Evolutionary conservation across 2,113 vertebrate species (phyloP), one percentile per base, ranked within the genome.

Genomic region (Paratilapia polleni): DNA sequence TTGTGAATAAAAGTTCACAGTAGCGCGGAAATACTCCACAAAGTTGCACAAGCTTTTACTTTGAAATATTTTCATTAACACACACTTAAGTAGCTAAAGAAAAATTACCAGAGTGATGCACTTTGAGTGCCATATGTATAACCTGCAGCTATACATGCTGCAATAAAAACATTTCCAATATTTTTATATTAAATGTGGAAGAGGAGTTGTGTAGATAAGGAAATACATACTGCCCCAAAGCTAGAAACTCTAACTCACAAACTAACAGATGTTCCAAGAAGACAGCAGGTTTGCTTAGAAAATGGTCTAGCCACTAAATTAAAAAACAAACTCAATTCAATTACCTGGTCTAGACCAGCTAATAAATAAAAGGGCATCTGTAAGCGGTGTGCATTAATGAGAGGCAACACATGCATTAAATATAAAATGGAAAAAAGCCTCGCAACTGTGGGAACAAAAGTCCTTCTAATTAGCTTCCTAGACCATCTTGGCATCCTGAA

Each of bases 401-500:
- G 43, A 73, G 17, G 11, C 52, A 52, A 73, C 24, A 73, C 47
- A 13, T 43, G 66, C 43, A 73, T 73, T 52, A 73, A 52, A 20
- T 73, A 13, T 52, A 73, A 11, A 73, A 52, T 28, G 19, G 19
- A 19, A 28, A 77, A 63, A n/a, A 41, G 14, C 9, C 61, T 73
- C 60, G 22, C 66, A 75, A 47, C 47, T 62, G 41, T 49, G 24
- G 43, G 31, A 41, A 54, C n/a, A 47, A 60, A 83, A 43, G 15
- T 28, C 28, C 20, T 22, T 70, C 19, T 2, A 54, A 47, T 74
- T 22, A 2, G 6, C 36, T 34, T 59, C 15, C 12, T 9, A 34
- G 68, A 49, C 43, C 38, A 13, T 77, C 57, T 28, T 38, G 31
- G 56, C 78, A 77, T 85, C 74, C 26, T 61, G 41, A 66, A 86